phyloP scores from a whole-genome alignment of 2,888 invertebrate genomes.

The Ecliptopera silaceata region DNA sequence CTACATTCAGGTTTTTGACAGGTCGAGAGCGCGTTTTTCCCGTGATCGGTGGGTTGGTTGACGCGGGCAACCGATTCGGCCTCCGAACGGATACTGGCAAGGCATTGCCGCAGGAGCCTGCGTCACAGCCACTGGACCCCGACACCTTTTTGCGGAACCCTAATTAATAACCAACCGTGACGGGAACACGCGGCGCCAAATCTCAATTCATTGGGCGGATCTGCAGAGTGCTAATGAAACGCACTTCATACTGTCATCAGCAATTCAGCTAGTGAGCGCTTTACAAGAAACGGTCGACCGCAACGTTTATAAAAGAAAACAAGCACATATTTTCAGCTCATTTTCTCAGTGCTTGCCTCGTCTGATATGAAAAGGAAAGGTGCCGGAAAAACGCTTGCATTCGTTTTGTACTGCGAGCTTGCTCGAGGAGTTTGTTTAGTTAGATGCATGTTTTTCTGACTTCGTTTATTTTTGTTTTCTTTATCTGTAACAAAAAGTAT shows the following conservation, averaged over 20 bases:
- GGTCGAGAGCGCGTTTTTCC: conserved; percentile 42
- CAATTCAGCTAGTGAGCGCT: conserved; percentile 27
- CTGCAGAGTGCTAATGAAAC: conserved; percentile 49
- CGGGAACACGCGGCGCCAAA: conserved; percentile 58
- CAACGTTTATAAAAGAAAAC: conserved; percentile 8
- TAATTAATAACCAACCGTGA: conserved; percentile 76
- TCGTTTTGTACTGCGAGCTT: conserved; percentile 6
- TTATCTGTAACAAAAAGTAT: too few species aligned
- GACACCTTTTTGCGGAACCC: conserved; percentile 77
- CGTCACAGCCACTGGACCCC: conserved; percentile 74
- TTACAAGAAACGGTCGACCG: conserved; percentile 6
- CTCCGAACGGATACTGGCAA: conserved; percentile 67
- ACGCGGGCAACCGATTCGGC: conserved; percentile 58
- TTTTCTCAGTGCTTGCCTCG: conserved; percentile 12
- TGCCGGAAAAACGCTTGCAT: conserved; percentile 11
- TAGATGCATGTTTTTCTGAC: not conserved
- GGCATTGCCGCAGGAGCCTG: conserved; percentile 77
- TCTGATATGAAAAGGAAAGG: conserved; percentile 17
- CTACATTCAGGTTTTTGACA: conserved; percentile 35
- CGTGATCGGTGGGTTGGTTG: conserved; percentile 32
- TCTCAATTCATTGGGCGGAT: conserved; percentile 45
- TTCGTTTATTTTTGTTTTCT: too few species aligned
- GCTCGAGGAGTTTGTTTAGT: not conserved
- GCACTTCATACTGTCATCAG: conserved; percentile 33
- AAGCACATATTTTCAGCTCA: conserved; percentile 11